Evolutionary conservation across 2,113 vertebrate genomes (phyloP).

Genomic region (Nestor notabilis): DNA sequence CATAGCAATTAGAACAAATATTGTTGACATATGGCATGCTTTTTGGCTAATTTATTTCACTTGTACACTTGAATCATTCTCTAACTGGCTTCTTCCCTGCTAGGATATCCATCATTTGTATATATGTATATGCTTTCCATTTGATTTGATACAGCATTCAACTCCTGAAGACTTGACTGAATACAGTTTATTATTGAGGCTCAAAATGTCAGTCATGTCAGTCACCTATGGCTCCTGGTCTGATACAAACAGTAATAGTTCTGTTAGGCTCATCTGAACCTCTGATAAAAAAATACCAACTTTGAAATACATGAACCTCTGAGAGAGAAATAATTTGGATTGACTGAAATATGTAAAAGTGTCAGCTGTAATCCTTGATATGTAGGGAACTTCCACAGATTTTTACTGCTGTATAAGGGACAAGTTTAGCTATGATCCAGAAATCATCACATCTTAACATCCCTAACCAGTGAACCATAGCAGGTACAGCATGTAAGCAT

Average conservation of each 20-base stretch:
- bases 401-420: neutral
- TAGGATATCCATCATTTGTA: neutral
- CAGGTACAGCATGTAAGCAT: neutral
- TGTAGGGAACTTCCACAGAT: neutral
- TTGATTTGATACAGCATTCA: neutral
- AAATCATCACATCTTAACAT: neutral
- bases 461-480: neutral
- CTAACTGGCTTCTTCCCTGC: neutral
- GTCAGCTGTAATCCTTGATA: neutral
- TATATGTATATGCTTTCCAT: neutral
- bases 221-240: neutral
- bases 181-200: neutral
- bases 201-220: neutral
- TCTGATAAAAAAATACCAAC: neutral
- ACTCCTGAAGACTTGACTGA: neutral
- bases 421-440: neutral
- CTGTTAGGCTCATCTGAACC: neutral
- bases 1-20: neutral
- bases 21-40: neutral
- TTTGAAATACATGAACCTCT: neutral
- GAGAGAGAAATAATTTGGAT: neutral
- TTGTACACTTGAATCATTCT: neutral
- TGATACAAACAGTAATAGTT: neutral
- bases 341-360: neutral
- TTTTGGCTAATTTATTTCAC: neutral